Conservation (phyloP, 2,113 vertebrate genomes). For the Anolis sagrei region DNA sequence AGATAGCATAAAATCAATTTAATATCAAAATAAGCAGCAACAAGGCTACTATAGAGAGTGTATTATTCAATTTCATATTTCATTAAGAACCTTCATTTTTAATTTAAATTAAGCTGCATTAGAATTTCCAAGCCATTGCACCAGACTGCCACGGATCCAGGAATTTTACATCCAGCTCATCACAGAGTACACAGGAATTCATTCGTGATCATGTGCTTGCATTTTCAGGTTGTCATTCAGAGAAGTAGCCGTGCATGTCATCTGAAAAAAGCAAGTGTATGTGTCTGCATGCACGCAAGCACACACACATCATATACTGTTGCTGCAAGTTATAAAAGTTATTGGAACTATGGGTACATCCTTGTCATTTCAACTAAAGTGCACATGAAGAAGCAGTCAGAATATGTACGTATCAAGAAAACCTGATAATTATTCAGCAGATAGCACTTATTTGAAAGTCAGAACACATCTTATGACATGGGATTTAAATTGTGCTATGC, state of each 20-base stretch:
- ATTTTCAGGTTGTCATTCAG: conserved; percentile 17
- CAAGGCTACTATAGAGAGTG: conserved; percentile 16
- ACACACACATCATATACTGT: background rate
- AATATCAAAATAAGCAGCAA: conserved; percentile 35
- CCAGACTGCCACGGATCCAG: conserved; percentile 13
- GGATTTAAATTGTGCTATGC: conserved; percentile 29
- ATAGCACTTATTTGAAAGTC: conserved; percentile 51
- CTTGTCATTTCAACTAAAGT: background rate
- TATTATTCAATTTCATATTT: conserved; percentile 36
- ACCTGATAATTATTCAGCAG: conserved; percentile 49
- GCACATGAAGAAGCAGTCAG: background rate
- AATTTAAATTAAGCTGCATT: conserved; percentile 41
- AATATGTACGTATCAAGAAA: background rate
- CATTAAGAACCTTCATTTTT: conserved; percentile 39
- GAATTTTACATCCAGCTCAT: conserved; percentile 37
- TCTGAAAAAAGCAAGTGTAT: background rate
- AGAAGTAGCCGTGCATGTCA: background rate
- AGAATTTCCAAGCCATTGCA: conserved; percentile 30
- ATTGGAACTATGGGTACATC: background rate
- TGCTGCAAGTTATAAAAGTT: background rate
- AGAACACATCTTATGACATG: conserved; percentile 64
- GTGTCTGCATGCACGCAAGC: background rate
- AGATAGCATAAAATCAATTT: conserved; percentile 33
- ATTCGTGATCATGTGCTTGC: background rate
- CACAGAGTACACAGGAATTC: conserved; percentile 38